Percentiles rank a stretch among this genome's conserved stretches.
phyloP scores from a whole-genome alignment of 1,140 invertebrate genomes.

The Sycophaga agraensis region DNA sequence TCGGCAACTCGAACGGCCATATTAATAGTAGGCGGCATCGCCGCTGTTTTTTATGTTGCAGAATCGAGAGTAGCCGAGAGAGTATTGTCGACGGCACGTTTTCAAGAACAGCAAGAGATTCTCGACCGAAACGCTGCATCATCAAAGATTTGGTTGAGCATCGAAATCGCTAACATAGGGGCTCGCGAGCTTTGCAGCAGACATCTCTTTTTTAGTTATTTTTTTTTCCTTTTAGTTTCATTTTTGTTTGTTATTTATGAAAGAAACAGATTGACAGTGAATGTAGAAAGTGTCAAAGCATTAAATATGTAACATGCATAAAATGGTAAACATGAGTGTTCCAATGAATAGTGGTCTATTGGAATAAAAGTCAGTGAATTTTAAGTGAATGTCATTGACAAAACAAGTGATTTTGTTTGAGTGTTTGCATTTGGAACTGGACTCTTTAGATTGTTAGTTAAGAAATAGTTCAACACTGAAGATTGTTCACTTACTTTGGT shows the following conservation, averaged over 20 bases:
- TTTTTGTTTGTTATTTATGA: neutral
- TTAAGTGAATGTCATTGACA: neutral
- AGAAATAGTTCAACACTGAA: neutral
- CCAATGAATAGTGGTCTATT: neutral
- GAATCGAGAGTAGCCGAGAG: conserved; percentile 1
- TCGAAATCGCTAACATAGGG: too few relatives aligned
- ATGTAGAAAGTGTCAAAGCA: neutral
- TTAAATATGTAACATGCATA: too few relatives aligned
- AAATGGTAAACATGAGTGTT: neutral
- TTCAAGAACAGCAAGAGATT: neutral
- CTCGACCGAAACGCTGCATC: neutral
- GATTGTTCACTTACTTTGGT: neutral
- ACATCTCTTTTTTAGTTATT: neutral
- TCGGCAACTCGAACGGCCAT: conserved; percentile 53
- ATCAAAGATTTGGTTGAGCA: neutral
- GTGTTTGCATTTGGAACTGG: neutral
- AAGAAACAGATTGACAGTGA: neutral
- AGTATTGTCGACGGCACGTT: neutral
- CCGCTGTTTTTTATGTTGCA: conserved; percentile 32
- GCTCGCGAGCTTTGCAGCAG: neutral
- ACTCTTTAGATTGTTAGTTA: neutral
- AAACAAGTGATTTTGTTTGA: conserved; percentile 6
- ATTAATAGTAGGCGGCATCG: conserved; percentile 45
- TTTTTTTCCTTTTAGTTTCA: neutral
- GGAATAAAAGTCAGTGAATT: neutral